Evolutionary conservation across 2,888 invertebrate genomes (phyloP), one percentile per base, ranked within the genome.

Genomic region (Acronicta psi): DNA sequence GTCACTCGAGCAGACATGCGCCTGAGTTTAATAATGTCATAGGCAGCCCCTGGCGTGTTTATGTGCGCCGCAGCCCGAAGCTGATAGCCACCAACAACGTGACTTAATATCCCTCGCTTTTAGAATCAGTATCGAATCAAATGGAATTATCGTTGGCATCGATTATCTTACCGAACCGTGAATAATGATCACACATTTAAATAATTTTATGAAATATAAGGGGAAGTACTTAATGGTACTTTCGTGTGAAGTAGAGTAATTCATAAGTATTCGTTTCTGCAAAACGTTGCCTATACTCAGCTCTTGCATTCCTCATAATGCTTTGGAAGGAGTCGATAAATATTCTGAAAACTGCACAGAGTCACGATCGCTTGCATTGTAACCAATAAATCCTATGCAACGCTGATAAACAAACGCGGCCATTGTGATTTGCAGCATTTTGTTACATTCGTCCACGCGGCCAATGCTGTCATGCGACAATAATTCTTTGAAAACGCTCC

Each of bases 11-110:
- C 80, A 83, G 82, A 82, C 87, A 91, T 92, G 91, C 91, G 91
- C 89, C 81, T 80, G 88, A 92, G 89, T 89, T 91, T 91, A 88
- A 92, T 92, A 91, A 92, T 89, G 87, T 89, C 89, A 90, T 90
- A 88, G 88, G 75, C 87, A 81, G 79, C 76, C 80, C 71, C 66
- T 67, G 61, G 73, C 66, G 53, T 69, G 55, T 75, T 75, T 78
- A 65, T 72, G 59, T 63, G 49, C 37, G 53, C 56, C 20, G 17
- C 36, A 37, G 44, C 38, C 34, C 45, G 59, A 59, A 53, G 56
- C 59, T 69, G 65, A 73, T 75, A 64, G 69, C 73, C 51, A 65
- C 55, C 59, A 69, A 75, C 72, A 79, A 81, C 83, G 81, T 83
- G 82, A 80, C 81, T 65, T 70, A 55, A 68, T 65, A 75, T 66